Base-by-base conservation (phyloP, 2,113 vertebrate species). In the Cichladusa arquata region DNA sequence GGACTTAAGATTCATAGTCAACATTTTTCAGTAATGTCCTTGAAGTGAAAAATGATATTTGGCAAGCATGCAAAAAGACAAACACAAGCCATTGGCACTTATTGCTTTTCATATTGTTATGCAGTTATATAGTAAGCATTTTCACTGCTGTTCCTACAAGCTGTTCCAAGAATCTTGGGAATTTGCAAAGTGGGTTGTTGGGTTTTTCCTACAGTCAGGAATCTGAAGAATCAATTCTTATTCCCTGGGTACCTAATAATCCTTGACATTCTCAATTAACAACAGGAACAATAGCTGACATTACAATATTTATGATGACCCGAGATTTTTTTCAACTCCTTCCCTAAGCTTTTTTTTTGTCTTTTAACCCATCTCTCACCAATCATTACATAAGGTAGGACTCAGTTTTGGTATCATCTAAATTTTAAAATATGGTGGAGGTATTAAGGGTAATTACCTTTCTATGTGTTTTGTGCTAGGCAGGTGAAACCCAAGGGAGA, bases 131-230 rank as follows among this genome's bases (percentile, higher is more conserved):
- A 81, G 82, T 93, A 93, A 92, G 90, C 88, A 92, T 80, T 96
- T 97, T 92, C 61, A 64, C 87, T 92, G 74, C 91, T 82, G 84
- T 71, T 94, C 50, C 62, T 88, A 57, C 83, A 77, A 2, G 76
- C 81, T 90, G 76, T 89, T 96, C 87, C 84, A 96, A 93, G 89
- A 94, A 95, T 92, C 92, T 94, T 60, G 83, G 64, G 80, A 95
- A 94, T 94, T 89, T 92, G 66, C 79, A 77, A 76, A 91, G 74
- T 71, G 70, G 91, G 83, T 67, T 93, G 76, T 38, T 86, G 69
- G 8, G 5, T 28, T 95, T 93, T 87, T 62, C 54, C 73, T 90
- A 48, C 45, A 72, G 78, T 89, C 86, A 82, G 90, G 79, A 96
- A 85, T 81, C 69, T 89, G 57, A 84, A 44, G 82, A 95, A 88